Evolutionary conservation across 2,888 invertebrate species (phyloP).

Genomic region (Drosophila acutilabella): DNA sequence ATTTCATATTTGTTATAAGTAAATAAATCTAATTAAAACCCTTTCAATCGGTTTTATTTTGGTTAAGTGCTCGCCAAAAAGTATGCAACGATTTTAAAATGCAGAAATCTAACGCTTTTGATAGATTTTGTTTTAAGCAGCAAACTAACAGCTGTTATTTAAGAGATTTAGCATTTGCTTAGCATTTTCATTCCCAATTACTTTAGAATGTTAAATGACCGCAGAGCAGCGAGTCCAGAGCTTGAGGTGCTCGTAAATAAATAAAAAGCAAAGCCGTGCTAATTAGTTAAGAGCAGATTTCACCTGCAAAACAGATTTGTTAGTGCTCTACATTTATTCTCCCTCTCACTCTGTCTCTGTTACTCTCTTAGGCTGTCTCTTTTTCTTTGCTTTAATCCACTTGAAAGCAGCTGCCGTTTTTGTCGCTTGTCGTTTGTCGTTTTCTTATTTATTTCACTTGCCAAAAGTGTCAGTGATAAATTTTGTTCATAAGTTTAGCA

Average conservation of each 20-base stretch:
- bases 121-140: neutral
- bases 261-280: constrained; percentile 53
- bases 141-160: constrained; percentile 2
- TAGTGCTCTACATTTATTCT: neutral
- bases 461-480: constrained; percentile 62
- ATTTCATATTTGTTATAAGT: too few species aligned
- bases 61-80: too few species aligned
- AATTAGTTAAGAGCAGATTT: constrained; percentile 54
- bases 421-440: constrained; percentile 40
- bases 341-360: neutral
- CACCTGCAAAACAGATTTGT: constrained; percentile 40
- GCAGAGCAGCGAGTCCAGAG: neutral
- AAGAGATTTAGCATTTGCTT: constrained; percentile 9
- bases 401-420: constrained; percentile 57
- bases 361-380: neutral
- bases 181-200: constrained; percentile 19
- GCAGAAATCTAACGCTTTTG: too few species aligned
- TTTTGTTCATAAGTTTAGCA: constrained; percentile 59
- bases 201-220: constrained; percentile 36
- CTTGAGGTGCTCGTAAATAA: constrained; percentile 32
- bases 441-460: constrained; percentile 52
- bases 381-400: constrained; percentile 45
- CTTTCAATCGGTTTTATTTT: too few species aligned
- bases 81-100: too few species aligned
- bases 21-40: too few species aligned